Conservation (phyloP, 2,888 invertebrate genomes). For the Cremastobaeus sp. region DNA sequence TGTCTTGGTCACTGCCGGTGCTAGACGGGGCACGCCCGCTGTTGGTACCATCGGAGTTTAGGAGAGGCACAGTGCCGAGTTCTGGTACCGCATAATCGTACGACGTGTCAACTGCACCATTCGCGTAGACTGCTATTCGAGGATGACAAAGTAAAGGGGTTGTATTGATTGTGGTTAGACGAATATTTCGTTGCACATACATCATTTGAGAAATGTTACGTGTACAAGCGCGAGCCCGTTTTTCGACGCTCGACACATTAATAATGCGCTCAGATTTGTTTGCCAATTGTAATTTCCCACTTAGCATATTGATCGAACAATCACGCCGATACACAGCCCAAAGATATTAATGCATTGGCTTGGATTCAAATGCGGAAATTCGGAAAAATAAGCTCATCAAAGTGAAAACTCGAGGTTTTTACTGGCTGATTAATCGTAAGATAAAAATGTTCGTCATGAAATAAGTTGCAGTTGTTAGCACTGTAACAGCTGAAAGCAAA, state of each 20-base stretch:
- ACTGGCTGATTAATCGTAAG: not conserved
- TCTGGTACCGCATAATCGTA: conserved; percentile 90
- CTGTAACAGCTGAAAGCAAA: no score
- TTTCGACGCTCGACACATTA: conserved; percentile 33
- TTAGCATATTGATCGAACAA: conserved; percentile 32
- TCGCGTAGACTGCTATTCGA: conserved; percentile 75
- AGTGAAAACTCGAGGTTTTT: not conserved
- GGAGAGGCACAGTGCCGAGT: conserved; percentile 84
- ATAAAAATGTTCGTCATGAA: no score
- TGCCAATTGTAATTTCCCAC: conserved; percentile 20
- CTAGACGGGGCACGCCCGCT: conserved; percentile 71
- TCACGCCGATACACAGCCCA: not conserved
- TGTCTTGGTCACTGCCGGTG: conserved; percentile 79
- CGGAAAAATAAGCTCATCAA: not conserved
- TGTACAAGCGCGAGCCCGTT: conserved; percentile 3
- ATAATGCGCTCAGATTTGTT: conserved; percentile 14
- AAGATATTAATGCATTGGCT: not conserved
- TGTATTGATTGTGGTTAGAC: conserved; percentile 73
- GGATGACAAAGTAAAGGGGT: conserved; percentile 61
- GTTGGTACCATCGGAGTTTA: conserved; percentile 80
- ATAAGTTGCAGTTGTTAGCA: no score
- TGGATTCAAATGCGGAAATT: conserved; percentile 7
- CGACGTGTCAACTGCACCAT: conserved; percentile 80
- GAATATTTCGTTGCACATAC: conserved; percentile 66
- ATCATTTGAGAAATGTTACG: conserved; percentile 44